Conservation (phyloP, 2,113 vertebrate genomes). For the Okapia johnstoni region DNA sequence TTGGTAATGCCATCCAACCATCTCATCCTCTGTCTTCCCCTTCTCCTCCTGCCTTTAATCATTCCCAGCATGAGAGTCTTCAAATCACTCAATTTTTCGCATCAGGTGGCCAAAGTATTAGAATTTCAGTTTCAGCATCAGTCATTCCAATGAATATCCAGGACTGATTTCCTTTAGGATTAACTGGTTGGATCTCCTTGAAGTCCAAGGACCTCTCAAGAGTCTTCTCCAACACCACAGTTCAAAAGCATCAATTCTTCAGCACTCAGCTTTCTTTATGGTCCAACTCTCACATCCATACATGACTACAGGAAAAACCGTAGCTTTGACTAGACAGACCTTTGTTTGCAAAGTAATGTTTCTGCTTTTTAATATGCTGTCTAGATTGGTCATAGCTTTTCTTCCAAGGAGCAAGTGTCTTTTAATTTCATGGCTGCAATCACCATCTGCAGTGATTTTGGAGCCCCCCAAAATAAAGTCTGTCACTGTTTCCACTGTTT, state of each 20-base stretch:
- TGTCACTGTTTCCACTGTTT: background rate
- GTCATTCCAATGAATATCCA: background rate
- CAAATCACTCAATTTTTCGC: background rate
- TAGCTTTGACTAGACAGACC: background rate
- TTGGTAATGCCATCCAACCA: background rate
- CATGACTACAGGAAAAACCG: fast-evolving
- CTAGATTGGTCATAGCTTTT: background rate
- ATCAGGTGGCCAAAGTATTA: background rate
- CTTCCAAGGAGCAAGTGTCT: background rate
- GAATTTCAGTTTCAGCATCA: background rate
- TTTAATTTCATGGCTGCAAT: background rate
- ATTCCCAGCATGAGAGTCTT: background rate
- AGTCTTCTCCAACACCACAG: background rate
- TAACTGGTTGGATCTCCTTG: background rate
- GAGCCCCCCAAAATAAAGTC: background rate
- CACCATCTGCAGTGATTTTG: background rate
- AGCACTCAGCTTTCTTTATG: background rate
- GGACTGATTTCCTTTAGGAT: background rate
- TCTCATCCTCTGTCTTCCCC: background rate
- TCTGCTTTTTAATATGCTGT: background rate
- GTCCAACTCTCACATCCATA: background rate
- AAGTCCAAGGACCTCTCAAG: background rate
- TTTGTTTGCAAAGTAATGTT: background rate
- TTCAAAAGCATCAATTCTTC: background rate
- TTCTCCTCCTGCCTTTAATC: background rate